A percentile compares a stretch with the other conserved stretches of the same genome.
These are phyloP conservation scores for Zeuzera pyrina DNA, from an alignment of 2,888 invertebrate genomes.

Conservation along the genomic window DNA sequence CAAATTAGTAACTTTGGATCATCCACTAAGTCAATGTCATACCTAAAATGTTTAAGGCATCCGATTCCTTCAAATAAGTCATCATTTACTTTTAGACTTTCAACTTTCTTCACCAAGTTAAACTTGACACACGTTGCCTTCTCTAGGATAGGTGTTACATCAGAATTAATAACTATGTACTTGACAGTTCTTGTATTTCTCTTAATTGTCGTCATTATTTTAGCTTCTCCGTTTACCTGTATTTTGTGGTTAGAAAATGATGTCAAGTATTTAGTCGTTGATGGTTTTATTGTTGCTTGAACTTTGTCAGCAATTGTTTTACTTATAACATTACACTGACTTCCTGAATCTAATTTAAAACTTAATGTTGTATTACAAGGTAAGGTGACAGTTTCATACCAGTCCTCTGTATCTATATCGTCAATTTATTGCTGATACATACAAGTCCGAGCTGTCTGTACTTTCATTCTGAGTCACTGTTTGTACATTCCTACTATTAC, in stretches of 20 bases:
- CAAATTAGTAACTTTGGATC: constrained; percentile 10
- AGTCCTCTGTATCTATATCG: constrained; percentile 9
- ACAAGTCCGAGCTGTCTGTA: constrained; percentile 6
- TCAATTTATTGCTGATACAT: constrained; percentile 7
- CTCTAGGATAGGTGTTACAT: constrained; percentile 12
- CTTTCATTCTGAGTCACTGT: constrained; percentile 8
- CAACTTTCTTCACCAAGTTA: constrained; percentile 6
- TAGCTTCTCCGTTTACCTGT: constrained; percentile 8
- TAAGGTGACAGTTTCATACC: constrained; percentile 9
- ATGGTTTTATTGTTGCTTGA: constrained; percentile 7
- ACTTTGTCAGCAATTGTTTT: constrained; percentile 3
- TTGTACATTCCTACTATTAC: constrained; percentile 4
- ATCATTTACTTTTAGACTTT: constrained; percentile 5
- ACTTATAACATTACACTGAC: constrained; percentile 10
- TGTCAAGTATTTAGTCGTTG: constrained; percentile 13
- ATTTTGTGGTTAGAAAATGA: constrained; percentile 10
- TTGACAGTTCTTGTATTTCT: constrained; percentile 5
- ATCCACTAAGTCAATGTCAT: constrained; percentile 12
- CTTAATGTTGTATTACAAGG: constrained; percentile 5
- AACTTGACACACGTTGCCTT: constrained; percentile 8
- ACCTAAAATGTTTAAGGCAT: constrained; percentile 8
- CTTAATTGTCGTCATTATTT: constrained; percentile 4
- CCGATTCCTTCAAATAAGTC: constrained; percentile 10
- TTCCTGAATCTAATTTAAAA: constrained; percentile 10
- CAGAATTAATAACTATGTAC: constrained; percentile 8